Evolutionary conservation across 1,140 invertebrate genomes (phyloP).

Genomic region (Hylaeus volcanicus): DNA sequence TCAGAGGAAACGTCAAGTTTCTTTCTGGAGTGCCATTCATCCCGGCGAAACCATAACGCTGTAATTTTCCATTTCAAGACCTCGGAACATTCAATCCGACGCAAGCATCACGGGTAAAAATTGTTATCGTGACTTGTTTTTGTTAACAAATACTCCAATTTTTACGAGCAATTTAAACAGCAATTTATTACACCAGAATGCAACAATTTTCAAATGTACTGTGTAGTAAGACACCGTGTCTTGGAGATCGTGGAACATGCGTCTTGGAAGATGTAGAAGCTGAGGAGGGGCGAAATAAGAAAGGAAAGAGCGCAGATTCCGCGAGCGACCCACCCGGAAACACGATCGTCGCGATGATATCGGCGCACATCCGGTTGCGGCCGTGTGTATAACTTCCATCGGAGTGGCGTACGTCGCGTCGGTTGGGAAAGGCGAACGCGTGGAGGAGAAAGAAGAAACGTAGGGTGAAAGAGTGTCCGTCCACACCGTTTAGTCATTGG

Average conservation of each 20-base stretch:
- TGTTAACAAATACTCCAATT: no score
- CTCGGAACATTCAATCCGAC: neutral
- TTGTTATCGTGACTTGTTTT: no score
- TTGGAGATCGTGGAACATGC: no score
- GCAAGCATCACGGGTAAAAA: no score
- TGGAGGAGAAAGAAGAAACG: slow-evolving; percentile 28
- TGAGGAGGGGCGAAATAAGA: neutral
- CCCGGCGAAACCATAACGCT: neutral
- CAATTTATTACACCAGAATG: no score
- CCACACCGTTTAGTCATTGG: slow-evolving; percentile 57
- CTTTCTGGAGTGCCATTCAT: neutral
- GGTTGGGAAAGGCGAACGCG: neutral
- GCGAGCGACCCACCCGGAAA: slow-evolving; percentile 10
- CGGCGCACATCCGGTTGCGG: slow-evolving; percentile 12
- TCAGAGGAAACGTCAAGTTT: neutral
- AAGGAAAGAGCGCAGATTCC: neutral
- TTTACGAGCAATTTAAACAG: no score
- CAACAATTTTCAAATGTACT: no score
- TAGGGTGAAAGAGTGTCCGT: slow-evolving; percentile 39
- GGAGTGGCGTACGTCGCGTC: neutral
- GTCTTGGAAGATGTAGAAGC: no score
- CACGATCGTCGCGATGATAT: slow-evolving; percentile 14
- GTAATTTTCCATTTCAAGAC: neutral
- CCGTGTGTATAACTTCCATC: neutral
- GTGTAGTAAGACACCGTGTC: no score